Conservation (phyloP, 2,888 invertebrate genomes). For the Campaea margaritaria region DNA sequence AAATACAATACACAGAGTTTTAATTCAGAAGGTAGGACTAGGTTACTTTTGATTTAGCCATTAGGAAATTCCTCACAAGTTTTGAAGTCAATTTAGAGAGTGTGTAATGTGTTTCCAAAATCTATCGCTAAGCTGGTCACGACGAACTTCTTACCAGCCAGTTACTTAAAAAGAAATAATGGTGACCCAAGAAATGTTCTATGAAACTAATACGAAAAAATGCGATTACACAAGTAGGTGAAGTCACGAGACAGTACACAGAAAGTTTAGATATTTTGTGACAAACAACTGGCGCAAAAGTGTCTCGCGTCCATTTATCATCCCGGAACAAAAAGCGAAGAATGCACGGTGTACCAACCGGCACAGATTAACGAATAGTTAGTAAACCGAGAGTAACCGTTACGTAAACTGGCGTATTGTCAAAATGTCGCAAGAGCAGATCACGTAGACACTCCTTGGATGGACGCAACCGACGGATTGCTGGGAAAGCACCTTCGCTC, state of each 20-base stretch:
- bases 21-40: too few relatives aligned
- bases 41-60: not conserved
- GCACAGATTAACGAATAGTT: slow-evolving; percentile 28
- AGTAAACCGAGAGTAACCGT: slow-evolving; percentile 47
- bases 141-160: too few relatives aligned
- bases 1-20: too few relatives aligned
- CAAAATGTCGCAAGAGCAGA: slow-evolving; percentile 77
- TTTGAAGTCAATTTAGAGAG: too few relatives aligned
- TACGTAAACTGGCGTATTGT: slow-evolving; percentile 71
- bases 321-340: slow-evolving; percentile 45
- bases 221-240: slow-evolving; percentile 25
- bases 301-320: slow-evolving; percentile 43
- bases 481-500: slow-evolving; percentile 63
- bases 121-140: too few relatives aligned
- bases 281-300: slow-evolving; percentile 39
- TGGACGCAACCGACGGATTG: slow-evolving; percentile 60
- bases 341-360: slow-evolving; percentile 41
- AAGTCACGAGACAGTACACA: slow-evolving; percentile 26
- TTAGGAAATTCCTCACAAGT: not conserved
- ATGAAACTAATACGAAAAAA: slow-evolving; percentile 2
- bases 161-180: too few relatives aligned
- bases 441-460: slow-evolving; percentile 64
- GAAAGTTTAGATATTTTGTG: slow-evolving; percentile 32
- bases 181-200: not conserved
- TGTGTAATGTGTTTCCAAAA: too few relatives aligned